Evolutionary conservation across 2,888 invertebrate genomes (phyloP).

Genomic region (Sarcophaga variegata): DNA sequence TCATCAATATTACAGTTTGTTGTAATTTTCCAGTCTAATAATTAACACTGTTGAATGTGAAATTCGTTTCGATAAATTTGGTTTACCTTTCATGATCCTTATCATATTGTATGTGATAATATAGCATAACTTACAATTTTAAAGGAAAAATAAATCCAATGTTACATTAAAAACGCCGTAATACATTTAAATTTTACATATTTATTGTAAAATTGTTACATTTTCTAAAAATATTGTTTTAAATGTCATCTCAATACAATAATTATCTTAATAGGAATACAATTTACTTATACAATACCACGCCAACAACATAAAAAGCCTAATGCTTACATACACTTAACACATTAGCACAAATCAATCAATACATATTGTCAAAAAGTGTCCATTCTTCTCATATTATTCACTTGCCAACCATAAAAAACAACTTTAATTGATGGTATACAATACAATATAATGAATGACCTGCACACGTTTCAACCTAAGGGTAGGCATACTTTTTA

Average conservation of each 20-base stretch:
- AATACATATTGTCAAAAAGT: not conserved
- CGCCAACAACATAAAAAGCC: slow-evolving; percentile 32
- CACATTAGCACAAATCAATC: slow-evolving; percentile 16
- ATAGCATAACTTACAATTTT: too few species aligned
- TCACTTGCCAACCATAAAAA: not conserved
- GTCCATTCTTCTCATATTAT: slow-evolving; percentile 66
- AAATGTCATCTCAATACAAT: slow-evolving; percentile 17
- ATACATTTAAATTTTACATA: too few species aligned
- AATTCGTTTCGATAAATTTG: too few species aligned
- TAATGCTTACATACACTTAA: slow-evolving; percentile 7
- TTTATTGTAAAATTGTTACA: too few species aligned
- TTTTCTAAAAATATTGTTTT: slow-evolving; percentile 40
- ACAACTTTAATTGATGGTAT: not conserved
- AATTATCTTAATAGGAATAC: slow-evolving; percentile 37
- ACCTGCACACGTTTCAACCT: not conserved
- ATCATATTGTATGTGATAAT: too few species aligned
- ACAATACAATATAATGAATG: too few species aligned
- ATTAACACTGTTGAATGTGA: too few species aligned
- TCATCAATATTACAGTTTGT: too few species aligned
- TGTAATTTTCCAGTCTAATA: too few species aligned
- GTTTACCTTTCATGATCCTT: too few species aligned
- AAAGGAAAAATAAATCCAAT: too few species aligned
- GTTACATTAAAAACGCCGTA: too few species aligned
- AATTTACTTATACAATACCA: not conserved
- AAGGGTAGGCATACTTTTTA: not conserved